Base-by-base conservation (phyloP, 2,113 vertebrate species). In the Athene noctua region DNA sequence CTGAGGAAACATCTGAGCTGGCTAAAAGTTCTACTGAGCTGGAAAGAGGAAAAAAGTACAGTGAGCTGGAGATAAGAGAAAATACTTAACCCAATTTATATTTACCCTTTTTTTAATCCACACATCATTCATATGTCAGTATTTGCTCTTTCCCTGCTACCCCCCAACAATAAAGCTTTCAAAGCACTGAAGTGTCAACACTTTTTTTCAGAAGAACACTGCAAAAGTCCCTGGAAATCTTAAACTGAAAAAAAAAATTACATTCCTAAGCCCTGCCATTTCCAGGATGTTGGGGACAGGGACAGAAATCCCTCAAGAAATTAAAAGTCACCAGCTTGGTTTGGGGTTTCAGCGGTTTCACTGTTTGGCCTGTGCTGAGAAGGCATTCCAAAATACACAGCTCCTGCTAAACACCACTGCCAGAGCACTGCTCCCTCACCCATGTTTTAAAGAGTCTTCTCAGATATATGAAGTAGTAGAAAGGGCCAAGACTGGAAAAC, bases 11-110 rank as follows among this genome's bases (percentile, higher is more conserved):
- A 93, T 94, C n/a, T 72, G 46, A 94, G 38, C 66, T 70, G 59
- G 49, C 89, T 94, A 61, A 75, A 91, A 87, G 70, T 92, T 95
- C 65, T 85, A 52, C 70, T 85, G 58, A 92, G 49, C 84, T 94
- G 80, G 77, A 91, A 85, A 81, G 32, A 90, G 32, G 65, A 77
- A 47, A 77, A 58, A 90, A 95, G 40, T 91, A 71, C 59, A 80
- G 61, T n/a, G 63, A 91, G 61, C 25, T 58, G 57, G 25, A 97
- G 94, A 94, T 91, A 92, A 97, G 83, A 96, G 89, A 80, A 96
- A 94, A n/a, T 32, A 55, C 20, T 88, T 83, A 73, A 85, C 15
- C 36, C 15, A 46, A 68, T 81, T 86, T 84, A 17, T 79, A 72
- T 87, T 90, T 93, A 49, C 27, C 16, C 17, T 55, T 87, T 63